Evolutionary conservation across 2,888 invertebrate species (phyloP).

Genomic region (Drosophila paracracens): DNA sequence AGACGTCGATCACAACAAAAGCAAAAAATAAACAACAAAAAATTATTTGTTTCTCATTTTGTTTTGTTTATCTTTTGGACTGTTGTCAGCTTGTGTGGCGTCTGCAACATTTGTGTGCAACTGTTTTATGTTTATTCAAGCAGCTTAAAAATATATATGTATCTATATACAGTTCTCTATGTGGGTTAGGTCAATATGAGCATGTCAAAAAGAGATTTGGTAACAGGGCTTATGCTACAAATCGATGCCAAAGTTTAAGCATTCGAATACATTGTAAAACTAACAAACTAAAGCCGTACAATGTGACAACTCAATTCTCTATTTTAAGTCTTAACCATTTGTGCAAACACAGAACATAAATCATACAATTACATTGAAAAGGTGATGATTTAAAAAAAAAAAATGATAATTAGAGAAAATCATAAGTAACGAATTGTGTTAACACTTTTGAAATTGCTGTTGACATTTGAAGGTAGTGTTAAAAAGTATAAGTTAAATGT

Average conservation of each 20-base stretch:
- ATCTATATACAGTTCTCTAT: constrained; percentile 44
- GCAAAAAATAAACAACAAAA: constrained; percentile 4
- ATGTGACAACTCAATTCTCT: constrained; percentile 58
- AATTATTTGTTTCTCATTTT: constrained; percentile 63
- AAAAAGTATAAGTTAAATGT: neutral
- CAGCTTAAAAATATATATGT: constrained; percentile 27
- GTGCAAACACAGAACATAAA: constrained; percentile 54
- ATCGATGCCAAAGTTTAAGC: constrained; percentile 51
- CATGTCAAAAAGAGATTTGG: constrained; percentile 16
- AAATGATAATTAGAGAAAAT: neutral
- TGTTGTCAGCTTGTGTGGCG: constrained; percentile 42
- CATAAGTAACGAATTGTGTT: neutral
- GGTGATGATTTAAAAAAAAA: neutral
- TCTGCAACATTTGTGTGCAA: constrained; percentile 72
- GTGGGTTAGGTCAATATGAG: constrained; percentile 73
- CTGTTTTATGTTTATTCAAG: constrained; percentile 60
- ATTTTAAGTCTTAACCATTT: constrained; percentile 38
- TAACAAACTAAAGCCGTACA: constrained; percentile 33
- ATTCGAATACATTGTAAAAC: constrained; percentile 23
- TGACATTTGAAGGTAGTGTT: neutral
- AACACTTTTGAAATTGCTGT: neutral
- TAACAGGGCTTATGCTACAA: constrained; percentile 44
- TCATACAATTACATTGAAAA: constrained; percentile 53
- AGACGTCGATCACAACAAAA: constrained; percentile 11
- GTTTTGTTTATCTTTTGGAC: constrained; percentile 66